phyloP scores from a whole-genome alignment of 2,797 vertebrate genomes.

The Chaetophractus vellerosus region DNA sequence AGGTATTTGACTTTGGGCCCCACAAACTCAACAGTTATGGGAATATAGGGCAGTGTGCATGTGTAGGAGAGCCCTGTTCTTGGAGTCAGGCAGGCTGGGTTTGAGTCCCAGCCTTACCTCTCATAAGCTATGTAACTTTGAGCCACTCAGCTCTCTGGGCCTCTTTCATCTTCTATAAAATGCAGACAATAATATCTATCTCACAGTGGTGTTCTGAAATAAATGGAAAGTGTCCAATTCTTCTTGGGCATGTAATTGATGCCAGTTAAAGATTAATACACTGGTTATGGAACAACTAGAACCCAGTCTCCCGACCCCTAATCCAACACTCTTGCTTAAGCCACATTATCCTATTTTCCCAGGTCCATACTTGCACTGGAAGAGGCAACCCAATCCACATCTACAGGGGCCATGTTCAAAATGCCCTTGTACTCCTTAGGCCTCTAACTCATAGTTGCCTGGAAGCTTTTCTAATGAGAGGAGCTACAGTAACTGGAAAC shows the following conservation, averaged over 20 bases:
- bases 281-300: background rate
- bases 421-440: background rate
- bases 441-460: background rate
- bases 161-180: background rate
- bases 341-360: background rate
- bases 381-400: background rate
- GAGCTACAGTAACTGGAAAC: background rate
- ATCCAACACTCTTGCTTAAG: background rate
- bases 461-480: background rate
- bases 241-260: background rate
- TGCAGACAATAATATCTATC: background rate
- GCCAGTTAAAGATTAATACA: too few relatives aligned
- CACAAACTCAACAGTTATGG: accelerated
- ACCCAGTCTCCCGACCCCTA: background rate
- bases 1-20: background rate
- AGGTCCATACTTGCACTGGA: background rate
- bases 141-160: background rate
- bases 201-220: background rate
- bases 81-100: background rate
- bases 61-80: background rate
- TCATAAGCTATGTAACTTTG: background rate
- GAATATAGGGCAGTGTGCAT: background rate
- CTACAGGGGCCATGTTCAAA: background rate
- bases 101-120: background rate
- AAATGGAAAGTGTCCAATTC: background rate